These are phyloP conservation scores for Capitella teleta DNA, from an alignment of 1,140 invertebrate genomes.

Conservation along the genomic window DNA sequence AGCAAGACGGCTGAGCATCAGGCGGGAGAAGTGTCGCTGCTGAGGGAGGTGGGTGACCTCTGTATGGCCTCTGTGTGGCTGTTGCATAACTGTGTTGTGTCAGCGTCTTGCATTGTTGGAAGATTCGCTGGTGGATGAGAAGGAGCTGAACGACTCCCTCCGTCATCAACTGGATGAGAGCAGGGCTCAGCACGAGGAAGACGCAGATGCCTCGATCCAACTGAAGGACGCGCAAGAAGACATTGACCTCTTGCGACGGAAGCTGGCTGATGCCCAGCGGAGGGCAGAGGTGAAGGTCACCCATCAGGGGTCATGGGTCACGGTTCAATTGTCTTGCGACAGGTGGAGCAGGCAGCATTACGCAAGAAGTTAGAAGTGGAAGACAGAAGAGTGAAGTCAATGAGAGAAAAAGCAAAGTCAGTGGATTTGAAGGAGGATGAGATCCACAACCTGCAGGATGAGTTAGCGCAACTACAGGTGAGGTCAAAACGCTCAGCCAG, in stretches of 20 bases:
- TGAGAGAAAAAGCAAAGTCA: slow-evolving; percentile 16
- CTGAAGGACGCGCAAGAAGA: neutral
- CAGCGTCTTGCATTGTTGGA: slow-evolving; percentile 28
- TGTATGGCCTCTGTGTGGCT: neutral
- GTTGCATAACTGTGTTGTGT: neutral
- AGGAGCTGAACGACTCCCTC: slow-evolving; percentile 23
- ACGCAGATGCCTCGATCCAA: slow-evolving; percentile 23
- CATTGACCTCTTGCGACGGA: neutral
- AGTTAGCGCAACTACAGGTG: slow-evolving; percentile 28
- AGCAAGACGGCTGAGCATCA: slow-evolving; percentile 12
- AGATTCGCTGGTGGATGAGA: slow-evolving; percentile 18
- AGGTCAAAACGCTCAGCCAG: neutral
- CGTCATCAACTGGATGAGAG: slow-evolving; percentile 24
- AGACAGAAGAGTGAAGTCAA: slow-evolving; percentile 3
- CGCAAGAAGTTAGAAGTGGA: neutral
- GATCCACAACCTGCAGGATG: slow-evolving; percentile 20
- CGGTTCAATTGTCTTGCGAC: too few relatives aligned
- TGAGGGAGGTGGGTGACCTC: slow-evolving; percentile 7
- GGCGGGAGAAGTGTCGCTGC: neutral
- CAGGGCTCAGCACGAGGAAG: slow-evolving; percentile 13
- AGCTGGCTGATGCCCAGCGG: neutral
- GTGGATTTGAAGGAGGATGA: slow-evolving; percentile 22
- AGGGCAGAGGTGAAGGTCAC: neutral
- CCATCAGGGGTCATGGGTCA: too few relatives aligned
- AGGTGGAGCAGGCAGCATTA: neutral